A percentile compares a stretch with the other conserved stretches of the same genome.
Evolutionary conservation across 35 echinoderm and acorn worm species (phyloP).

Genomic region (Strongylocentrotus purpuratus): DNA sequence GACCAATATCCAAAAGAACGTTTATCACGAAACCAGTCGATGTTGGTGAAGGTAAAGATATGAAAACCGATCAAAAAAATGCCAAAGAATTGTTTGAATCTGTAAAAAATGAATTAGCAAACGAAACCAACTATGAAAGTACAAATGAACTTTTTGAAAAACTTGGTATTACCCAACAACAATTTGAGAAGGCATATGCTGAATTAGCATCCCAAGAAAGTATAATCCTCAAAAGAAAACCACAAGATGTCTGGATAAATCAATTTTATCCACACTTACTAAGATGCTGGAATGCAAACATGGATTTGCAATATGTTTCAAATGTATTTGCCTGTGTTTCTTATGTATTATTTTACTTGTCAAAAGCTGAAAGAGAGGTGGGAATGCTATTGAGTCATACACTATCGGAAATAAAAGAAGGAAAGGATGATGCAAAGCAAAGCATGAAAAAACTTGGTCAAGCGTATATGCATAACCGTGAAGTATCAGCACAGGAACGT

Average conservation of each 20-base stretch:
- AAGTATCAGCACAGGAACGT: slow-evolving; percentile 50
- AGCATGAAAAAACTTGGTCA: too few relatives aligned
- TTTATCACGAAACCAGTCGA: too few relatives aligned
- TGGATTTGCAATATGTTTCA: slow-evolving; percentile 44
- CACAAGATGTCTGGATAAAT: neutral
- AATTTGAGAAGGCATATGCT: slow-evolving; percentile 55
- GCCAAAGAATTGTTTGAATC: too few relatives aligned
- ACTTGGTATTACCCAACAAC: slow-evolving; percentile 48
- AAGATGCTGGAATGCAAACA: slow-evolving; percentile 44
- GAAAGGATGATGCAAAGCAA: too few relatives aligned
- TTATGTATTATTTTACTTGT: slow-evolving; percentile 68
- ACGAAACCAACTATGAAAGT: neutral
- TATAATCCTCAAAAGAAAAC: slow-evolving; percentile 42
- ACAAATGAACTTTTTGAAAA: neutral
- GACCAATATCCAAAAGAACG: slow-evolving; percentile 20
- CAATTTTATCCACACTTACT: neutral
- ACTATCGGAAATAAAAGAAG: slow-evolving; percentile 44
- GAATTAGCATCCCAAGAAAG: slow-evolving; percentile 26
- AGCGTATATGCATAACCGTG: slow-evolving; percentile 63
- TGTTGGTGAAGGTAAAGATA: neutral
- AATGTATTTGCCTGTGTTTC: slow-evolving; percentile 63
- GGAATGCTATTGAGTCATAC: slow-evolving; percentile 1
- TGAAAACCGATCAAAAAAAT: too few relatives aligned
- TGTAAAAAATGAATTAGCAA: too few relatives aligned
- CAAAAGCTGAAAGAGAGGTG: slow-evolving; percentile 70